Evolutionary conservation across 2,113 vertebrate species (phyloP), one percentile per base, ranked within the genome.

Genomic region (Tetrao urogallus): DNA sequence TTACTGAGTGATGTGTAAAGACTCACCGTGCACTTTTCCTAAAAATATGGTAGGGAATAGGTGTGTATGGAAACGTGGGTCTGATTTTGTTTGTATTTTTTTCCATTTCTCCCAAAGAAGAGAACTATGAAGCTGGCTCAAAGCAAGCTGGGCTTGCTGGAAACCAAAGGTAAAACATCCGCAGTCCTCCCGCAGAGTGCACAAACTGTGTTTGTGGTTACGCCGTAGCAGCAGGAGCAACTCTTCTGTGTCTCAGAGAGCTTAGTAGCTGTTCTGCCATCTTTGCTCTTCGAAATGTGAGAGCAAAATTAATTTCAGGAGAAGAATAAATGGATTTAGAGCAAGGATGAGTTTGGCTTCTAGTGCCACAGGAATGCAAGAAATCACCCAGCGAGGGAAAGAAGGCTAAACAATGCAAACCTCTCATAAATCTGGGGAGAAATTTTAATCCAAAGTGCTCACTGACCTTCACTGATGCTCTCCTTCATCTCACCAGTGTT

Each of bases 361-460:
- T 87, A 73, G 48, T 82, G 74, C 76, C 75, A 85, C 73, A 88
- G 74, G 74, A 91, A 87, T 85, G 90, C 67, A 82, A 95, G 93
- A 87, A 78, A 84, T 84, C 82, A 36, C 34, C 5, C 43, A 86
- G 48, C 4, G 14, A 71, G 47, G 38, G 48, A 69, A 88, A 88
- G 66, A 18, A 79, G 73, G 58, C 28, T 56, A 78, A 78, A 75
- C 73, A 78, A 64, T 60, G 47, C 45, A 89, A 94, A 86, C 42
- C 42, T 86, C 79, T 24, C 32, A 74, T 88, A 74, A 90, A 82
- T 89, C 82, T 75, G 61, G 47, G 84, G 78, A 64, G 63, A 89
- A 72, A 88, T 88, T 90, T 74, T 34, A 82, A 95, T 86, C 82
- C 76, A 43, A 64, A 73, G 40, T 70, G 34, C n/a, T 85, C n/a